A percentile compares a stretch with the other conserved stretches of the same genome.
phyloP scores from a whole-genome alignment of 1,140 invertebrate species.

The Neelides sp. region DNA sequence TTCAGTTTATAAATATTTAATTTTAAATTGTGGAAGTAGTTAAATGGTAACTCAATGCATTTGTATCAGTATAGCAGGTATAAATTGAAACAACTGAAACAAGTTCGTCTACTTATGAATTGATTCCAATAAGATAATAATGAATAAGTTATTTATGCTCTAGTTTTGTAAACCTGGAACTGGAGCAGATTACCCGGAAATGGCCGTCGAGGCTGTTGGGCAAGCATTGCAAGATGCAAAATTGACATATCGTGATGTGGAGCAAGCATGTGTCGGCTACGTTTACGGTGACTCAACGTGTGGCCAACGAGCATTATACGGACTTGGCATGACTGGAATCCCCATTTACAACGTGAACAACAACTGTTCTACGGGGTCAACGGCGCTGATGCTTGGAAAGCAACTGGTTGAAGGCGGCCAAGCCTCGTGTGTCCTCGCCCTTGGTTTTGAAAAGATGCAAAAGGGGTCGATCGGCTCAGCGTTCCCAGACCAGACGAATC shows the following conservation, averaged over 20 bases:
- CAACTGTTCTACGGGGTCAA: slow-evolving; percentile 92
- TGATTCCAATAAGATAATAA: background rate
- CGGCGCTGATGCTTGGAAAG: slow-evolving; percentile 77
- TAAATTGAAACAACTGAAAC: no score
- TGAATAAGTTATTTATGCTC: slow-evolving; percentile 24
- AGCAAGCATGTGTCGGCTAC: slow-evolving; percentile 86
- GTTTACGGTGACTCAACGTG: slow-evolving; percentile 92
- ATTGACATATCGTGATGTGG: slow-evolving; percentile 62
- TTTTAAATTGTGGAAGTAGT: no score
- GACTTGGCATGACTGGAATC: slow-evolving; percentile 90
- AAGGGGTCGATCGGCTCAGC: slow-evolving; percentile 65
- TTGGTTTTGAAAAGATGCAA: slow-evolving; percentile 98
- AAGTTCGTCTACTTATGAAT: no score
- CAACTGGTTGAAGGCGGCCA: slow-evolving; percentile 64
- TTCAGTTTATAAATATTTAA: no score
- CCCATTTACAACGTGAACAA: slow-evolving; percentile 98
- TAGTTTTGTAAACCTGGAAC: slow-evolving; percentile 79
- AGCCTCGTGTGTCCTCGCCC: slow-evolving; percentile 73
- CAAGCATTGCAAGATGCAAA: slow-evolving; percentile 78
- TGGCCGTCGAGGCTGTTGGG: slow-evolving; percentile 82
- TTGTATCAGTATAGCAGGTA: background rate
- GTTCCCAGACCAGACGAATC: slow-evolving; percentile 79
- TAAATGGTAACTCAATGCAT: slow-evolving; percentile 1
- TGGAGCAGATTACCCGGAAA: slow-evolving; percentile 79
- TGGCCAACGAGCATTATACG: slow-evolving; percentile 88